Base-by-base conservation (phyloP, 2,113 vertebrate genomes). In the Gavialis gangeticus region DNA sequence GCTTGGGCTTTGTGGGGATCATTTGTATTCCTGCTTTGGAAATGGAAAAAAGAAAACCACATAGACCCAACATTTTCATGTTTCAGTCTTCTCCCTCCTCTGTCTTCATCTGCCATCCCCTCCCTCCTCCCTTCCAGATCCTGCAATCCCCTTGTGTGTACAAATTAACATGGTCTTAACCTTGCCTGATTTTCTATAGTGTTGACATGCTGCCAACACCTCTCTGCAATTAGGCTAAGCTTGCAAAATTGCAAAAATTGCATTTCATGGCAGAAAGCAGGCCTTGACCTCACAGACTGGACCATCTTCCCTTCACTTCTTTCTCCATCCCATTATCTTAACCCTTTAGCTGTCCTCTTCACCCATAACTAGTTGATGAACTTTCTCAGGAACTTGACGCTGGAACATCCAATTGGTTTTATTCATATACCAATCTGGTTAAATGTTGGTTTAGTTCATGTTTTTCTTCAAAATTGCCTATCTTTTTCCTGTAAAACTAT, bases 1-100 rank as follows among this genome's bases (percentile, higher is more conserved):
- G 98, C 97, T 97, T 98, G 98, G 98, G 98, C 98, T 99, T 99
- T 99, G 99, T 99, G 98, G 98, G 98, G 97, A 98, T 98, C 98
- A 97, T 98, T 98, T 98, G 98, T 98, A 98, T 98, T 98, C 97
- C 98, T 97, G 98, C 98, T 98, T 98, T 98, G 98, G 98, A 98
- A 99, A 98, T 97, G 93, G 91, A 92, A 94, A 85, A 94, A 86
- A 85, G 58, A 89, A 5, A 88, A 27, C 91, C 71, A 22, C 57
- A 94, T 5, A 89, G 95, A 98, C 98, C 97, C 98, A 97, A 96
- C 97, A 97, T 98, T 98, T 98, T 98, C 96, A 83, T 92, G 97
- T 98, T 97, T 95, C 94, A 97, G 97, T 95, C 96, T 97, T 97
- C 96, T 94, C 89, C 89, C 92, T 93, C 94, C 87, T 92, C 76